Base-by-base conservation (phyloP, 2,113 vertebrate genomes). In the Athene cunicularia region DNA sequence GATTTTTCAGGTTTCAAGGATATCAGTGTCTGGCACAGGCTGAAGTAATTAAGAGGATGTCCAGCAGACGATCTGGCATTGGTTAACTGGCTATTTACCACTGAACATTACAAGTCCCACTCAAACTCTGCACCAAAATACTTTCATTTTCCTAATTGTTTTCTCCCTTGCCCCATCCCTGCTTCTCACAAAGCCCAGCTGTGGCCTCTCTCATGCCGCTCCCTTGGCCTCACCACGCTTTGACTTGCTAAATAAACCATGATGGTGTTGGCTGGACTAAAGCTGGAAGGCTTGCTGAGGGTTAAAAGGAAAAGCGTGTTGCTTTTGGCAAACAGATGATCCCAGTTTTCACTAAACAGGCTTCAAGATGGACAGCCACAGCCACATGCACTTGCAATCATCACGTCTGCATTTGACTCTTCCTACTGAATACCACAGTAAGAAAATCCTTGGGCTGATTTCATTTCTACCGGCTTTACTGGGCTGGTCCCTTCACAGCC, bases 1-100 rank as follows among this genome's bases (percentile, higher is more conserved):
- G 77, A 95, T 96, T 96, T 96, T 96, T 96, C 88, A 93, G 82
- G 80, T 95, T 96, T 96, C 95, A 96, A 80, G 80, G 74, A 62
- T 96, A 95, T 94, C 80, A 56, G 76, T 88, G 86, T 95, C 86
- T 95, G 94, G 80, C 89, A 95, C 70, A 96, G 94, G 41, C 86
- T 94, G 79, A 96, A 96, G 67, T 77, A 95, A 95, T 97, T 96
- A 95, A 71, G 27, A 83, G 7, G 13, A 89, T 39, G 5, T 93
- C 80, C 95, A 94, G 67, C 50, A 88, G 80, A 77, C 22, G 2
- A 91, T 91, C 92, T 92, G 92, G 74, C 74, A 95, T 87, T 93
- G 88, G 90, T 96, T 96, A 96, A 95, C 80, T 2, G 4, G 30
- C 77, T 84, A 45, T 90, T 95, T 95, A 95, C 84, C 91, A 50